phyloP scores from a whole-genome alignment of 2,797 vertebrate species.

The Notamacropus eugenii region DNA sequence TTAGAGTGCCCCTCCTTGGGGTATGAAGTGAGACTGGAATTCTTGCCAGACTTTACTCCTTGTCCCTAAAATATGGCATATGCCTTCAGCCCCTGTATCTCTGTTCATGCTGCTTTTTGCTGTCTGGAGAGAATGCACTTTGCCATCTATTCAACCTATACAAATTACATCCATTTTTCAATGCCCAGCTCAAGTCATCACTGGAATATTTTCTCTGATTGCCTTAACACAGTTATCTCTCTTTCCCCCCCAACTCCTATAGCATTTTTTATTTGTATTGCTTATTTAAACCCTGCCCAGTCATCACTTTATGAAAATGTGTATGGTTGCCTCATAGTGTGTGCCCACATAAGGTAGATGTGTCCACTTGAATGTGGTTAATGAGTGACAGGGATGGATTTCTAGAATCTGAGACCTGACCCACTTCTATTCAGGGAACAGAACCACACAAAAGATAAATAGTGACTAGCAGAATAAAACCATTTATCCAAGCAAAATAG shows the following conservation, averaged over 20 bases:
- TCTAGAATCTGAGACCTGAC: neutral
- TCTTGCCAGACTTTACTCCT: neutral
- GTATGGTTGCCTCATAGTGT: neutral
- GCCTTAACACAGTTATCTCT: neutral
- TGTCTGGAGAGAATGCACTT: conserved; percentile 12
- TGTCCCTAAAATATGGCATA: neutral
- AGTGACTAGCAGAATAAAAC: neutral
- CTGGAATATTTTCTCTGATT: conserved; percentile 12
- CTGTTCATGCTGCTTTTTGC: neutral
- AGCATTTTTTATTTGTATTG: conserved; percentile 26
- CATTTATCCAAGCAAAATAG: neutral
- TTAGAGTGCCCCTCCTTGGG: neutral
- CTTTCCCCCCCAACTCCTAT: conserved; percentile 1
- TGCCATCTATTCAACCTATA: neutral
- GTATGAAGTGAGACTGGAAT: neutral
- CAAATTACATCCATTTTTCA: neutral
- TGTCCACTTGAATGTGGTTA: neutral
- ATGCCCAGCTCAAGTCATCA: neutral
- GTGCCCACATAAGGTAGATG: neutral
- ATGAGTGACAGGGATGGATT: neutral
- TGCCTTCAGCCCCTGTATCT: neutral
- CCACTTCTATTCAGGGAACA: neutral
- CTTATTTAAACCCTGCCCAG: neutral
- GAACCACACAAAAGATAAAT: neutral
- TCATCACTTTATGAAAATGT: neutral